Evolutionary conservation across 2,888 invertebrate species (phyloP).

Genomic region (Caenorhabditis becei): DNA sequence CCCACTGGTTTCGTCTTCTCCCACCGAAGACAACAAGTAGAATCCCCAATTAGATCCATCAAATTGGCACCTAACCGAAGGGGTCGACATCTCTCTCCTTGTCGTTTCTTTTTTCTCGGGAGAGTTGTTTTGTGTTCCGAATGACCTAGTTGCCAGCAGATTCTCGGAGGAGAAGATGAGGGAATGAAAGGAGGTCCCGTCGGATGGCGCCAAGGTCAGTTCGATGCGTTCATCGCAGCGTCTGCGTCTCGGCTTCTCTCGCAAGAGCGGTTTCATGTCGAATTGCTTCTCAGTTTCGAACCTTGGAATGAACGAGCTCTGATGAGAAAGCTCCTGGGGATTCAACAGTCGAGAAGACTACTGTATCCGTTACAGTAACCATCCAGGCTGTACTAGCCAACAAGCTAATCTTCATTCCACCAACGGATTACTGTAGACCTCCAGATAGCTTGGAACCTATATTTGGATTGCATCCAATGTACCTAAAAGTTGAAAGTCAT

Average conservation of each 20-base stretch:
- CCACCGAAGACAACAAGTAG: neutral
- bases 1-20: neutral
- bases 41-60: constrained; percentile 11
- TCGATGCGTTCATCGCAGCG: constrained; percentile 23
- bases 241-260: constrained; percentile 5
- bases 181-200: constrained; percentile 26
- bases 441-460: no score
- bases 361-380: no score
- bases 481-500: no score
- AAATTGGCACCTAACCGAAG: constrained; percentile 51
- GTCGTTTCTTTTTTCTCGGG: constrained; percentile 6
- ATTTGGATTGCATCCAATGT: no score
- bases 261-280: no score
- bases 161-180: constrained; percentile 25
- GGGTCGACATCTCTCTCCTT: neutral
- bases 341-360: no score
- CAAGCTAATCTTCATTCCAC: no score
- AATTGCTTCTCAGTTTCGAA: no score
- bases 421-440: no score
- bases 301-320: no score
- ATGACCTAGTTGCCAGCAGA: constrained; percentile 60
- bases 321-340: no score
- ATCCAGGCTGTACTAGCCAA: no score
- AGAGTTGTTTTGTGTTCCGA: constrained; percentile 59
- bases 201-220: constrained; percentile 50